Evolutionary conservation across 53 echinoderm and acorn worm species (phyloP), one percentile per base, ranked within the genome.

Genomic region (Mesocentrotus franciscanus): DNA sequence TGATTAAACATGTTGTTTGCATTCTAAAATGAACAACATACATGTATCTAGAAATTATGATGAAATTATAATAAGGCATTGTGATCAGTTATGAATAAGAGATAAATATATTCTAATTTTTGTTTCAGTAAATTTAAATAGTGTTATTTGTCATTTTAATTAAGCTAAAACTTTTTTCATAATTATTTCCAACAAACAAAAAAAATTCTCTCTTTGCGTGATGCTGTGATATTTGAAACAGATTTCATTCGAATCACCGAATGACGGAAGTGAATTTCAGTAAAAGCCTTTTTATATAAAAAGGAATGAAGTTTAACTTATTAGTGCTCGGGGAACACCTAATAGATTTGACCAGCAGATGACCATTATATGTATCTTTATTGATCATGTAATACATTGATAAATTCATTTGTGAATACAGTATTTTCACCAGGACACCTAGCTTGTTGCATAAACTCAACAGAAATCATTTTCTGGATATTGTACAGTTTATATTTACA

Each of bases 401-500:
- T 68, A 24, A 24, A 49, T 49, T 49, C 3, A 49, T 49, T 49
- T 49, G 6, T 5, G 49, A 49, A 49, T 49, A 49, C 49, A 5
- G 24, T 68, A 30, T 11, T 32, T 10, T 30, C 14, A 14, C 13
- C 76, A 33, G 10, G 12, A n/a, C n/a, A 57, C 10, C 56, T 55
- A 10, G 64, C 20, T 49, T 24, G 8, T 55, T 85, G 56, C 26
- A 29, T 49, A 87, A 87, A 87, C 87, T 87, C 58, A 57, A 56
- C 58, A 17, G 22, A 58, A 87, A 84, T 84, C 27, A 57, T 58
- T n/a, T 27, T 29, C 26, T 57, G 57, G n/a, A 87, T 58, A 57
- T 13, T 87, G 87, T 87, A 87, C 87, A 87, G 56, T 59, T 87
- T 56, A n/a, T 27, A 34, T 58, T 87, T 58, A 22, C 57, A 87